Evolutionary conservation across 2,888 invertebrate genomes (phyloP), one percentile per base, ranked within the genome.

Genomic region (Andrena marginata): DNA sequence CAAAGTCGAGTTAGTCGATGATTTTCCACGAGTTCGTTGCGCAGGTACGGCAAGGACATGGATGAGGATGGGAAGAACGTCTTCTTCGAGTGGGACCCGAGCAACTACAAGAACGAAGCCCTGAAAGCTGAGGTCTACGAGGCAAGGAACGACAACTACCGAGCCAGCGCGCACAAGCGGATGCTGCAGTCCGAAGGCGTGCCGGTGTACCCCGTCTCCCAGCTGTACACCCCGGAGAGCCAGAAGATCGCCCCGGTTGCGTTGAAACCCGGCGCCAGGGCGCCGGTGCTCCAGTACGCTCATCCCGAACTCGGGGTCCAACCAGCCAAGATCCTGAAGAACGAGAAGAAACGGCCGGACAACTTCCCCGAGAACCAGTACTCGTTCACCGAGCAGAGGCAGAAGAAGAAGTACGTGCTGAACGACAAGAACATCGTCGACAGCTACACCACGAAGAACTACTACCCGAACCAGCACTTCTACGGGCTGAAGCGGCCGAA

Each of bases 251-350:
- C 96, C 5, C 94, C 95, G 0, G 94, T 96, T 0, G 95, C 95
- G 7, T 96, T 97, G 82, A 97, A 96, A 81, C 96, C 97, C 87
- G 96, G 97, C 42, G 96, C 96, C 0, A 94, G 97, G 56, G 96
- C 96, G 31, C 97, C 97, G 0, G 97, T 97, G 2, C 94, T 97
- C 0, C 97, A 97, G 89, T 97, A 97, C 90, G 97, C 97, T 0
- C 97, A 97, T 92, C 97, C 97, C 0, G 97, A 97, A 89, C 93
- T 97, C 5, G 97, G 97, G 16, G 96, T 97, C 0, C 97, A 97
- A 92, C 96, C 97, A 0, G 97, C 97, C 0, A 96, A 96, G 72
- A 91, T 92, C 10, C 62, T 92, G 10, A 93, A 93, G 73, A 93
- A 89, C 68, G 93, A 93, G 85, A 93, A 91, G 75, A 89, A 88